Base-by-base conservation (phyloP, 2,113 vertebrate genomes). In the Indicator indicator region DNA sequence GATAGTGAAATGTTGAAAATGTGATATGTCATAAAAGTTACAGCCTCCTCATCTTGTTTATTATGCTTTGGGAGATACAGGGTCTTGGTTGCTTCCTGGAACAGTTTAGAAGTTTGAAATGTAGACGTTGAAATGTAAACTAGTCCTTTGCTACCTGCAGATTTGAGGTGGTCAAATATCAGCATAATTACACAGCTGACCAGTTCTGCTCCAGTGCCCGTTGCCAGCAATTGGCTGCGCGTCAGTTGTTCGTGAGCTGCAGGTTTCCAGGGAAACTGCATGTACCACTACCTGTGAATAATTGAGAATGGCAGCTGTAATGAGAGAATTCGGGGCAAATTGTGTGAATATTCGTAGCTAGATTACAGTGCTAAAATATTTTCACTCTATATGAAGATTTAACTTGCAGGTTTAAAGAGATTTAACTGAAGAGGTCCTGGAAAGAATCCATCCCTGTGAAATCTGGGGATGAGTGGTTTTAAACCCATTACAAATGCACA, bases 181-280 rank as follows among this genome's bases (percentile, higher is more conserved):
- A 96, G 63, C 86, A 88, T 91, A 93, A 84, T 94, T 94, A 91
- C 5, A 2, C 72, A 90, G 95, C 84, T 12, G 6, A 52, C 73
- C 40, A 8, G 91, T 93, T 97, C 84, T 96, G 94, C 95, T 97
- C 17, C 38, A 95, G 92, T 96, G 93, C 87, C 94, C 83, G 24
- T 80, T 73, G 95, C 94, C 93, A 0, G 20, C 90, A 72, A 77
- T 92, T 94, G 94, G 82, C 95, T 95, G 90, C 6, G 16, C 91
- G 90, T 95, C 95, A 42, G 54, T 76, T 80, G 86, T 81, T 89
- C 6, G 18, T 55, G 95, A 96, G 86, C 91, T 60, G 93, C 93
- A 93, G 92, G 97, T 98, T 98, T 97, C 97, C 97, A 97, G 33
- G 97, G 97, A 96, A 97, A 97, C 97, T 83, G 93, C 93, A 93